These are phyloP conservation scores for Thinocorus orbignyianus DNA, from an alignment of 2,113 vertebrate species.

Conservation along the genomic window DNA sequence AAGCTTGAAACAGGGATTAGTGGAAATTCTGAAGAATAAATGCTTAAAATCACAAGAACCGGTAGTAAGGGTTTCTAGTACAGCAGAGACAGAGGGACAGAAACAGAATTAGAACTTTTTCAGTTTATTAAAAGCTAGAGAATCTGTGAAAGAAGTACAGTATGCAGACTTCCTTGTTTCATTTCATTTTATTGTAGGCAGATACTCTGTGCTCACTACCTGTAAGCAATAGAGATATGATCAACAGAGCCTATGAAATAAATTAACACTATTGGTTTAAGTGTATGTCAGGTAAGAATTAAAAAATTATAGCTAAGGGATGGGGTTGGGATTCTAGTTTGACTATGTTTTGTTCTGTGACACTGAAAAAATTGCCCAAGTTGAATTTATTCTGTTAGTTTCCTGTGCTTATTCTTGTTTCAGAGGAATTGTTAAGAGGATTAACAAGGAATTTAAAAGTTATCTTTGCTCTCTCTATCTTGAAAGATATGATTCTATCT, in stretches of 20 bases:
- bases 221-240: neutral
- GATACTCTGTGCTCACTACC: neutral
- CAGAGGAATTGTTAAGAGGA: neutral
- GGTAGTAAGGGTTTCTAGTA: neutral
- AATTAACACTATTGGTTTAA: neutral
- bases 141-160: neutral
- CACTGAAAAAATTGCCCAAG: neutral
- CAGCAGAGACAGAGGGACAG: neutral
- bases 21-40: neutral
- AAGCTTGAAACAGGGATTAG: neutral
- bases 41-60: neutral
- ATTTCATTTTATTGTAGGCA: neutral
- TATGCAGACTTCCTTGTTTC: neutral
- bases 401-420: neutral
- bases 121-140: neutral
- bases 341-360: neutral
- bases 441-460: neutral
- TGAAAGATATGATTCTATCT: neutral
- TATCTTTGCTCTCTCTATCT: neutral
- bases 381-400: neutral
- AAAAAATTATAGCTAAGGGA: neutral
- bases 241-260: neutral
- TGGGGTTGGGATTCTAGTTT: neutral
- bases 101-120: neutral
- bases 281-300: neutral